A percentile compares a stretch with the other conserved stretches of the same genome.
Conservation (phyloP, 2,113 vertebrate genomes). For the Aptenodytes forsteri region DNA sequence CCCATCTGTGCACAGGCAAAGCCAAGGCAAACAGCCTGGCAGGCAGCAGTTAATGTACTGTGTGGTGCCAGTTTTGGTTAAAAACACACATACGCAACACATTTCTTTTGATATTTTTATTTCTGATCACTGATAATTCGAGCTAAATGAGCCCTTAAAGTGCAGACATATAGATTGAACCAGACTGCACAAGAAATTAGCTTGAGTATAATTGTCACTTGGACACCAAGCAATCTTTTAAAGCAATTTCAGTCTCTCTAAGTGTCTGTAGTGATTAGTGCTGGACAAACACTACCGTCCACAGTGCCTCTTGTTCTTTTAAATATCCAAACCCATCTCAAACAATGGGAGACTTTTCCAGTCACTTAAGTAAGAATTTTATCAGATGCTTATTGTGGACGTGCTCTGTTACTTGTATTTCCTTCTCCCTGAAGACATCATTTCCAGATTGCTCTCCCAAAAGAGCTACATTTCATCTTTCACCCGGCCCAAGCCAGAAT, state of each 20-base stretch:
- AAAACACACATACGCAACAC: constrained; percentile 6
- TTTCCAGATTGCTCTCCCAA: neutral
- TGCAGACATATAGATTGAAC: neutral
- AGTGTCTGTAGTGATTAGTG: neutral
- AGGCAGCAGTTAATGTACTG: constrained; percentile 18
- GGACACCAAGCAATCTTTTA: neutral
- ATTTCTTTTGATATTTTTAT: constrained; percentile 41
- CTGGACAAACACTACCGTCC: neutral
- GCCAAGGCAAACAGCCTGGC: constrained; percentile 57
- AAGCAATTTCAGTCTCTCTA: neutral
- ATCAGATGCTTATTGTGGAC: neutral
- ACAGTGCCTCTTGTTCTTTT: neutral
- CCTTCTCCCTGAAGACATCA: neutral
- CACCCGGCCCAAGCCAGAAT: neutral
- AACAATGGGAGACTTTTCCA: neutral
- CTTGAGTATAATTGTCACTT: neutral
- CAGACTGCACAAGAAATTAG: neutral
- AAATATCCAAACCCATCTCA: neutral
- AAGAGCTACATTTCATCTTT: neutral
- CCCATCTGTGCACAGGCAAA: constrained; percentile 57
- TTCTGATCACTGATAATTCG: neutral
- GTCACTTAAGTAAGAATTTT: neutral
- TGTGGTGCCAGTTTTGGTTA: constrained; percentile 40
- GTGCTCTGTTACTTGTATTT: neutral
- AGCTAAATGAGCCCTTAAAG: constrained; percentile 2